Conservation (phyloP, 2,113 vertebrate species). For the Hucho hucho region DNA sequence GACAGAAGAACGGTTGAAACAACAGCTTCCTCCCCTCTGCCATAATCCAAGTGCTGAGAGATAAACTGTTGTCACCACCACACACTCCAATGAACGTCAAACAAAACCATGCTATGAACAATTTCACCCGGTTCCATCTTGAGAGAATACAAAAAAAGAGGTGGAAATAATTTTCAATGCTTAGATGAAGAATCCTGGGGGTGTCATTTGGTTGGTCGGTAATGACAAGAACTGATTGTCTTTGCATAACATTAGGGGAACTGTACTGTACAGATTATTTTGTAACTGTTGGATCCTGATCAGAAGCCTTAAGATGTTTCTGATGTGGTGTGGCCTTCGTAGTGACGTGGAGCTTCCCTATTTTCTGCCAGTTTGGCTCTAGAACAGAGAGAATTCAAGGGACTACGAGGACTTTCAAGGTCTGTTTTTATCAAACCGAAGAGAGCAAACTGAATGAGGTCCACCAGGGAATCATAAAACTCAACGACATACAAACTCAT, state of each 20-base stretch:
- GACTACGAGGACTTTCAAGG: not conserved
- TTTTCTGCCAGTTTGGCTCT: not conserved
- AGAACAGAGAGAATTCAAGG: not conserved
- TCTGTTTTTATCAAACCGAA: not conserved
- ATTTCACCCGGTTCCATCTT: not conserved
- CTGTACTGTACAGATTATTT: not conserved
- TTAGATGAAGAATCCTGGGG: not conserved
- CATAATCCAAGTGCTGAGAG: conserved; percentile 2
- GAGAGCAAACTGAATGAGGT: not conserved
- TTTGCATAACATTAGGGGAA: conserved; percentile 5
- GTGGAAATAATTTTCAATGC: not conserved
- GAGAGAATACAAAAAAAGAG: not conserved
- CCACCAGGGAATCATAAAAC: not conserved
- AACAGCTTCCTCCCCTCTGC: not conserved
- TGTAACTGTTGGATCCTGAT: not conserved
- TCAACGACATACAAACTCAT: not conserved
- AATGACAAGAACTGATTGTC: not conserved
- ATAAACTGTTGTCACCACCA: conserved; percentile 1
- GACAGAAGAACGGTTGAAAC: not conserved
- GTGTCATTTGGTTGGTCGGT: not conserved
- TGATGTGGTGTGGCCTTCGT: not conserved
- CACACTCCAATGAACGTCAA: conserved; percentile 4
- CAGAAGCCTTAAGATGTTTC: not conserved
- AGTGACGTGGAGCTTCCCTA: not conserved
- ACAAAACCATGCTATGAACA: not conserved